Conservation (phyloP, 2,888 invertebrate species). For the Cephus nigrinus region DNA sequence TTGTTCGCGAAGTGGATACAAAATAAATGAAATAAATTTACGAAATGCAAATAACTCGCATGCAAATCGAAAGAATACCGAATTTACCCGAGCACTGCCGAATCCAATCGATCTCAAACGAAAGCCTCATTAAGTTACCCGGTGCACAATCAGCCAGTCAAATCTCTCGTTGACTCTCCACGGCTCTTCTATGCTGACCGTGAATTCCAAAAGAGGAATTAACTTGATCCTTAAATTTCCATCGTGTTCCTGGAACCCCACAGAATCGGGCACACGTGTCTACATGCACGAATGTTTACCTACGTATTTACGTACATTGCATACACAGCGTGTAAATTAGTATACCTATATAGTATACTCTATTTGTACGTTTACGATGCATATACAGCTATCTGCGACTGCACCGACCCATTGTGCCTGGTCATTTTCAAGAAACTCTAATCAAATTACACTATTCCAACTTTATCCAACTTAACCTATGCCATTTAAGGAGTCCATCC, state of each 20-base stretch:
- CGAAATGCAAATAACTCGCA: slow-evolving; percentile 6
- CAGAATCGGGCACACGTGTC: not conserved
- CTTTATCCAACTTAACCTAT: not conserved
- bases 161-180: not conserved
- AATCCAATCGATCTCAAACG: not conserved
- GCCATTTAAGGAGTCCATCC: not conserved
- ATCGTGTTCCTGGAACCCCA: not conserved
- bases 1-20: not conserved
- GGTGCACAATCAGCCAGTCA: not conserved
- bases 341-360: not conserved
- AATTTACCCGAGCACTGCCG: not conserved
- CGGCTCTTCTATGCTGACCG: not conserved
- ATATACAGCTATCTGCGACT: not conserved
- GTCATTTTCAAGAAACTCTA: not conserved
- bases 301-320: not conserved
- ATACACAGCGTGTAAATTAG: not conserved
- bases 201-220: not conserved
- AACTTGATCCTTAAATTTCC: not conserved
- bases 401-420: not conserved
- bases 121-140: not conserved
- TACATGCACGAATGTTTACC: not conserved
- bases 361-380: not conserved
- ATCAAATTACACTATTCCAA: not conserved
- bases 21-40: not conserved
- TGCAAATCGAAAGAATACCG: not conserved